Percentiles rank a stretch among this genome's conserved stretches.
Conservation (phyloP, 2,888 invertebrate species). For the Pyrrhia umbra region DNA sequence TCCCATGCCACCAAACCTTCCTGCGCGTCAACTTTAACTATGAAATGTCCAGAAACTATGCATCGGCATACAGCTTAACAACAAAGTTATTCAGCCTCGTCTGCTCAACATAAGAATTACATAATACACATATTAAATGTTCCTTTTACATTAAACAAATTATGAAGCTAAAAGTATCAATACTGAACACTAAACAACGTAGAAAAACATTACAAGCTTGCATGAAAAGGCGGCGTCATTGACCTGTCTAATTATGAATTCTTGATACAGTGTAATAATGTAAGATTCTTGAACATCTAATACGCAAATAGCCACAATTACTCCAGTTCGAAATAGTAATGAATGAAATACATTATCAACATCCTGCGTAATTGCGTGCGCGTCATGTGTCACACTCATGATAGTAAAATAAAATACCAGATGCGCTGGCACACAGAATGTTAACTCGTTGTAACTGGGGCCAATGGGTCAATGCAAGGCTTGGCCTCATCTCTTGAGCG, state of each 20-base stretch:
- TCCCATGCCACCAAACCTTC: neutral
- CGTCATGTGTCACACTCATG: constrained; percentile 69
- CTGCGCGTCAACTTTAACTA: neutral
- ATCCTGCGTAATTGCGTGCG: constrained; percentile 81
- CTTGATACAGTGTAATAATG: constrained; percentile 55
- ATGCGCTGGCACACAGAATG: constrained; percentile 57
- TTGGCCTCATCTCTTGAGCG: neutral
- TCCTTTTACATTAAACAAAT: neutral
- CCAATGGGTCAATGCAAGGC: constrained; percentile 58
- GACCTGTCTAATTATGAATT: constrained; percentile 58
- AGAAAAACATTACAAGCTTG: neutral
- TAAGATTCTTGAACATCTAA: constrained; percentile 58
- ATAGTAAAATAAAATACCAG: constrained; percentile 62
- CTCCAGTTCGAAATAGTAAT: constrained; percentile 72
- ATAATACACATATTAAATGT: neutral
- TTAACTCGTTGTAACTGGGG: constrained; percentile 54
- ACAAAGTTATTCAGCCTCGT: constrained; percentile 1
- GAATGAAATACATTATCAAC: constrained; percentile 83
- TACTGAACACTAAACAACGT: neutral
- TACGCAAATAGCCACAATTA: constrained; percentile 77
- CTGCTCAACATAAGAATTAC: neutral
- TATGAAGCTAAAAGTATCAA: neutral
- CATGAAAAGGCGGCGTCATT: constrained; percentile 38
- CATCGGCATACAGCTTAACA: neutral
- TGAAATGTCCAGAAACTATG: neutral